Evolutionary conservation across 2,888 invertebrate genomes (phyloP), one percentile per base, ranked within the genome.

Genomic region (Chymomyza procnemis): DNA sequence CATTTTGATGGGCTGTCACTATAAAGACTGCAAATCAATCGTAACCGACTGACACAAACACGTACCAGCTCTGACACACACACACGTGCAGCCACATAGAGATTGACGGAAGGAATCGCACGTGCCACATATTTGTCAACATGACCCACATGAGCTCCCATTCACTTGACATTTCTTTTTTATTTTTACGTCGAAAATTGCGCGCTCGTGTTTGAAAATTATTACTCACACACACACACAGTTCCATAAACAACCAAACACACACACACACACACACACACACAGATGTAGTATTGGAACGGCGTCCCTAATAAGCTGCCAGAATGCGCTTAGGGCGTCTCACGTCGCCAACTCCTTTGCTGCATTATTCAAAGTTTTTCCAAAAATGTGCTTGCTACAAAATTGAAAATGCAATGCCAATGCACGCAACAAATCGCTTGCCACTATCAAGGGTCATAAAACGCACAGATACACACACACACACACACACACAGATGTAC

Each of bases 401-500:
- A 83, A 83, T 83, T 84, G 82, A 83, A 83, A 83, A 83, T 84
- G 82, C 82, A 82, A 74, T 61, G 67, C 60, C 58, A 62, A 70
- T 60, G 72, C 62, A 63, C 82, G 82, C 84, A 83, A 83, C 80
- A 83, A 84, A 83, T 84, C 82, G 84, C 79, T 75, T 80, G 84
- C 79, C 79, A 76, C 84, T 80, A 82, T 80, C 83, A 82, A 76
- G 82, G 83, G 82, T 82, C 83, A 82, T 83, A 82, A 82, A 83
- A 47, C 47, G 64, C 61, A 65, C 61, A 58, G 50, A 66, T 57
- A 50, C 55, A 55, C 61, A 67, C 66, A 59, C 71, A 56, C 73
- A 56, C 64, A 56, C 41, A 58, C 62, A 19, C 47, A 58, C 6
- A 55, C 61, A 64, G n/a, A n/a, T n/a, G n/a, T n/a, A n/a, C 12